Evolutionary conservation across 2,888 invertebrate genomes (phyloP).

Genomic region (Dromius quadrimaculatus): DNA sequence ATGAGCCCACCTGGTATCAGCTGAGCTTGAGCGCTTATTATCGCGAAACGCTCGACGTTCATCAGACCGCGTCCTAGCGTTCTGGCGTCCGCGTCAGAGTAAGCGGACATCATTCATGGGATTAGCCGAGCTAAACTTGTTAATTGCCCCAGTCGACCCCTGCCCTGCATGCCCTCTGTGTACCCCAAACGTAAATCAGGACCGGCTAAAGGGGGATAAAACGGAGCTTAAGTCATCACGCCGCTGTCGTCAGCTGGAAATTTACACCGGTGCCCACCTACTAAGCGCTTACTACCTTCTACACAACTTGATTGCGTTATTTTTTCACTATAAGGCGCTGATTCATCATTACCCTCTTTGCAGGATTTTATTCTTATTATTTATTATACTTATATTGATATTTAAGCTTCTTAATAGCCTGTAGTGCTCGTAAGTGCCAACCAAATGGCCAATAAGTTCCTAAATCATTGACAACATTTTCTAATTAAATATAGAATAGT

Average conservation of each 20-base stretch:
- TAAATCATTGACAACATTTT: no score
- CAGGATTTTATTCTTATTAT: constrained; percentile 6
- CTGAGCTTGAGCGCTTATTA: constrained; percentile 9
- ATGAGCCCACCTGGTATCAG: not conserved
- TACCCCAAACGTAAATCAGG: constrained; percentile 66
- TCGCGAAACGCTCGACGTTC: not conserved
- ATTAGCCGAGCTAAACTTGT: constrained; percentile 69
- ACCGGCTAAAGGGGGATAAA: constrained; percentile 66
- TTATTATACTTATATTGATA: constrained; percentile 1
- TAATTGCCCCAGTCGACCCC: constrained; percentile 67
- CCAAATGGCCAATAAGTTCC: no score
- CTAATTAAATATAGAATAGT: no score
- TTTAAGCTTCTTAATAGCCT: no score
- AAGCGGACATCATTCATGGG: constrained; percentile 68
- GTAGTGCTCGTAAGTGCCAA: no score
- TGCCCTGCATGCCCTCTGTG: constrained; percentile 62
- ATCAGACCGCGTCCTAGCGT: not conserved
- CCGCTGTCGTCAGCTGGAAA: constrained; percentile 54
- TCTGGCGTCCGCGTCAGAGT: constrained; percentile 39
- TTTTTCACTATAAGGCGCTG: not conserved
- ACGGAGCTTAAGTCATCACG: constrained; percentile 66
- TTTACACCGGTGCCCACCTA: constrained; percentile 40
- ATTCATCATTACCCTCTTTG: constrained; percentile 12
- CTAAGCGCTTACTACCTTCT: not conserved
- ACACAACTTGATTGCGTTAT: not conserved